Percentiles rank a stretch among this genome's conserved stretches.
Evolutionary conservation across 2,113 vertebrate genomes (phyloP).

Genomic region (Oreotrochilus melanogaster): DNA sequence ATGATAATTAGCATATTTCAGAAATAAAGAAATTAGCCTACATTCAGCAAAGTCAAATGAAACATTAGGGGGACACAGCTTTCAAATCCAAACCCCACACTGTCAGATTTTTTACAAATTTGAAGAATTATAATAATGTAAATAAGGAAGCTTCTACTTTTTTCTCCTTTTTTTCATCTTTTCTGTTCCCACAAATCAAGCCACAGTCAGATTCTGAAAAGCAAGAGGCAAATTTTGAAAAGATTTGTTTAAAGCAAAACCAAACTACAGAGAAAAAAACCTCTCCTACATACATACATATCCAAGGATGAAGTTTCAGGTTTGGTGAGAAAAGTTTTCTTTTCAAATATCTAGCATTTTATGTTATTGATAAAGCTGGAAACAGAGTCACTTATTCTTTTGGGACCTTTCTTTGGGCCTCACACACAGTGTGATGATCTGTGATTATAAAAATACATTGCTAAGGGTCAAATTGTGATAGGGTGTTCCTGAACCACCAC

Average conservation of each 20-base stretch:
- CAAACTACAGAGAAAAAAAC: neutral
- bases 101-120: neutral
- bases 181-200: neutral
- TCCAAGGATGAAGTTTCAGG: neutral
- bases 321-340: neutral
- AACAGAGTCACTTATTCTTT: neutral
- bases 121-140: neutral
- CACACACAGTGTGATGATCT: neutral
- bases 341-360: neutral
- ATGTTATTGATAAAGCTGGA: neutral
- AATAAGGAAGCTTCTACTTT: neutral
- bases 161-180: neutral
- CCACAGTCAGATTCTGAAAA: neutral
- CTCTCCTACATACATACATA: neutral
- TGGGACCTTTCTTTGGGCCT: neutral
- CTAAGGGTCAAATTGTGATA: neutral
- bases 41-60: neutral
- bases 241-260: neutral
- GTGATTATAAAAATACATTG: neutral
- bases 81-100: neutral
- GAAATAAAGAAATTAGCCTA: neutral
- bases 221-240: neutral
- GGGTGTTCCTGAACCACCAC: neutral
- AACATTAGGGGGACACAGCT: neutral
- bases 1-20: neutral